Evolutionary conservation across 37 sponge, comb jelly and placozoan species (phyloP), one percentile per base, ranked within the genome.

Genomic region (Diacarnus erythraeanus): DNA sequence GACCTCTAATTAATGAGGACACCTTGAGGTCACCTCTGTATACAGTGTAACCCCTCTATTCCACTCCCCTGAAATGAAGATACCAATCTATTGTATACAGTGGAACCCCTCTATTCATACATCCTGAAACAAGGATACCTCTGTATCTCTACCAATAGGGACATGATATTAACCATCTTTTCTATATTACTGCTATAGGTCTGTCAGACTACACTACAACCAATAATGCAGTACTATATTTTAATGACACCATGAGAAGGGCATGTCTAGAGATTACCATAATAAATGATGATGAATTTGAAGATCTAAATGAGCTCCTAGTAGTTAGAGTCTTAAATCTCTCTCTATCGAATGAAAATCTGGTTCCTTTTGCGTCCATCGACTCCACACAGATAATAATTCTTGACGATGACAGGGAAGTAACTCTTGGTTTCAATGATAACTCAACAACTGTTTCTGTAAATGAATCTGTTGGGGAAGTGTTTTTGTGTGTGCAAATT

Each of bases 331-430:
- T 74, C 54, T 38, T 33, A 54, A 56, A 25, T 25, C 9, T 74
- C 57, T 23, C 17, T 3, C 41, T 74, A 35, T 54, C 57, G 35
- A 74, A 47, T 31, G 31, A 12, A 6, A 2, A 23, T 29, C 31
- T 71, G 41, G 42, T 40, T 36, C 42, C 23, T 42, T 39, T 71
- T 5, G 71, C 71, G 17, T 40, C 42, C 22, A 15, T 17, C 1
- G 3, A 36, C 12, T 71, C 71, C 6, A 35, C 71, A 15, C 22
- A 22, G 20, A 8, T 74, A 9, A 29, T 54, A 35, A 74, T 74
- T 54, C 36, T 22, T 1, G 74, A 74, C 54, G 27, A 74, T 74
- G 74, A 74, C 31, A 15, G 74, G 2, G 74, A 74, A 8, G 57
- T 74, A 4, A 12, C 25, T 2, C 22, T 74, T 3, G 74, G 74